Evolutionary conservation across 2,888 invertebrate genomes (phyloP), one percentile per base, ranked within the genome.

Genomic region (Folsomia candida): DNA sequence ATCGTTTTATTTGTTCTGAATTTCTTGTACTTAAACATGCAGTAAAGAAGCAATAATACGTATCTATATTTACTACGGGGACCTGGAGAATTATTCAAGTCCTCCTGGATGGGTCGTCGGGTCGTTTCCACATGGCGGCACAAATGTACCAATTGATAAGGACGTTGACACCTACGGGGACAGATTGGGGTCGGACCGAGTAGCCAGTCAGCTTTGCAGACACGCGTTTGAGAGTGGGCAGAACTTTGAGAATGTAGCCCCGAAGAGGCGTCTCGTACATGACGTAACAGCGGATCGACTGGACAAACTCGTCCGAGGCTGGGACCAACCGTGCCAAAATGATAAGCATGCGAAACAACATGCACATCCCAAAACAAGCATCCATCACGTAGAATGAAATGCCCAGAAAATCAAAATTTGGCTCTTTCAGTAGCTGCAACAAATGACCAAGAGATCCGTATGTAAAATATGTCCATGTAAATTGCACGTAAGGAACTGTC

Each of bases 91-190:
- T n/a, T n/a, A 37, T 37, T 37, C 70, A 75, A 47, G 72, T 72
- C 57, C 74, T 26, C 47, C 74, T 58, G n/a, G 67, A 28, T 4
- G 72, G 73, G 25, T 76, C 76, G 51, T 70, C 70, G 1, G 76
- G 76, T 29, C 76, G 54, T 26, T 76, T 70, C 72, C 73, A 76
- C 76, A 76, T 76, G 25, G 76, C 76, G 6, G 76, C 76, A 2
- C 67, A 67, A 54, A 76, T 76, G 51, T 74, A 76, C 64, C 64
- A 74, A 60, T 76, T 74, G 24, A 76, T 70, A 2, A 76, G 66
- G 4, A 4, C 9, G 28, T 76, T 71, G 11, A 76, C 58, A 6
- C 70, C 76, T 24, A 27, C 58, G 0, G 76, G 76, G 4, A 74
- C 76, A 2, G 73, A 66, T 22, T 58, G 54, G 0, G 74, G 76